Percentiles rank a stretch among this genome's conserved stretches.
phyloP scores from a whole-genome alignment of 2,888 invertebrate species.

The Cerastis leucographa region DNA sequence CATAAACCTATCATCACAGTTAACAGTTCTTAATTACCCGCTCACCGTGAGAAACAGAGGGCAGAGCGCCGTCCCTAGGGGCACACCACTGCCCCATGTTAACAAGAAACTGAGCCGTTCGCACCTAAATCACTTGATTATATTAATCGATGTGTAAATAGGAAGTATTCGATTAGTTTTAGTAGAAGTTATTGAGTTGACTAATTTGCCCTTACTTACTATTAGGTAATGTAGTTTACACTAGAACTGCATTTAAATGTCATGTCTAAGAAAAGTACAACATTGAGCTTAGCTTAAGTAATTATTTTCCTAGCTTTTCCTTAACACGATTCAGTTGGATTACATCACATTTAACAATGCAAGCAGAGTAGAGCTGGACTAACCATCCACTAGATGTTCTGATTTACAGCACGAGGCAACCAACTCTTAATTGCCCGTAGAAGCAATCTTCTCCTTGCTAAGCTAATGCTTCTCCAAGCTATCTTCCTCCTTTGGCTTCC shows the following conservation, averaged over 20 bases:
- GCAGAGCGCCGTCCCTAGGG: constrained; percentile 70
- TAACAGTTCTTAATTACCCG: constrained; percentile 36
- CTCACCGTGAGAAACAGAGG: constrained; percentile 77
- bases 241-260: neutral
- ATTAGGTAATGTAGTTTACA: too few species aligned
- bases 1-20: constrained; percentile 65
- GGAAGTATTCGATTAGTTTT: constrained; percentile 40
- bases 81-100: constrained; percentile 64
- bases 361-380: neutral
- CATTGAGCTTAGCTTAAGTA: neutral
- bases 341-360: too few species aligned
- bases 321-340: too few species aligned
- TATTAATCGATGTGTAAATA: constrained; percentile 53
- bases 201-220: too few species aligned
- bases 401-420: too few species aligned
- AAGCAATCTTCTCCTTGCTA: too few species aligned
- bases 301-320: too few species aligned
- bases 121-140: constrained; percentile 76
- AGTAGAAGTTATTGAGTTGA: neutral
- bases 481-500: too few species aligned
- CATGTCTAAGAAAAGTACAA: neutral
- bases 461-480: too few species aligned
- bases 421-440: neutral
- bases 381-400: neutral
- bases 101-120: constrained; percentile 61